Percentiles rank a stretch among this genome's conserved stretches.
Evolutionary conservation across 2,888 invertebrate species (phyloP).

Genomic region (Sesamia inferens): DNA sequence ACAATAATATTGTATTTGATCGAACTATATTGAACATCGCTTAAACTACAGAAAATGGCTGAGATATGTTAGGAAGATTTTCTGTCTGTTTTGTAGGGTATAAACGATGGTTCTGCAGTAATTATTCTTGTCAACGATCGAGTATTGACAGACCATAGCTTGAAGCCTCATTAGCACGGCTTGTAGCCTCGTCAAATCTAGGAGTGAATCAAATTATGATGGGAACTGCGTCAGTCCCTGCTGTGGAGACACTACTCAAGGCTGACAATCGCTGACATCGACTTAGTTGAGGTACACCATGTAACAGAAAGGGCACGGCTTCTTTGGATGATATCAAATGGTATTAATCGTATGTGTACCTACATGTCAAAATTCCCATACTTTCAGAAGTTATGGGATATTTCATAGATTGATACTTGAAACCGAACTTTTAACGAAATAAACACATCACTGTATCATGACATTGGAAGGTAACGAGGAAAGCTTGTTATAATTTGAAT

Average conservation of each 20-base stretch:
- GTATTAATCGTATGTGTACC: too few relatives aligned
- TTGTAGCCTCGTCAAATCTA: constrained; percentile 97
- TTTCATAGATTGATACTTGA: too few relatives aligned
- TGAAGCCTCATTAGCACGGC: constrained; percentile 97
- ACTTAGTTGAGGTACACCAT: constrained; percentile 26
- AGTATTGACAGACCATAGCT: constrained; percentile 92
- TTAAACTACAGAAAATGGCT: neutral
- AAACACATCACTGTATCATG: too few relatives aligned
- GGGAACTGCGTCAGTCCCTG: constrained; percentile 19
- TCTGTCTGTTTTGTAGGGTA: constrained; percentile 4
- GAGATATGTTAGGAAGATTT: neutral
- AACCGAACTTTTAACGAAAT: too few relatives aligned
- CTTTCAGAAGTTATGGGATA: too few relatives aligned
- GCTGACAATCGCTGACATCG: constrained; percentile 24
- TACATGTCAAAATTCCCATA: too few relatives aligned
- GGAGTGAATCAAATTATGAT: constrained; percentile 95
- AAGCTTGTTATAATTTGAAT: too few relatives aligned
- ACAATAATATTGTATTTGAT: too few relatives aligned
- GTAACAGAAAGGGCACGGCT: too few relatives aligned
- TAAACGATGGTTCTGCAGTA: constrained; percentile 29
- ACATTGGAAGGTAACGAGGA: too few relatives aligned
- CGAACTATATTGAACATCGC: too few relatives aligned
- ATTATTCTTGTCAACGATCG: constrained; percentile 96
- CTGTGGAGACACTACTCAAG: constrained; percentile 17
- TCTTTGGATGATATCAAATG: too few relatives aligned